These are phyloP conservation scores for Diglossa brunneiventris DNA, from an alignment of 2,113 vertebrate species.

Conservation along the genomic window DNA sequence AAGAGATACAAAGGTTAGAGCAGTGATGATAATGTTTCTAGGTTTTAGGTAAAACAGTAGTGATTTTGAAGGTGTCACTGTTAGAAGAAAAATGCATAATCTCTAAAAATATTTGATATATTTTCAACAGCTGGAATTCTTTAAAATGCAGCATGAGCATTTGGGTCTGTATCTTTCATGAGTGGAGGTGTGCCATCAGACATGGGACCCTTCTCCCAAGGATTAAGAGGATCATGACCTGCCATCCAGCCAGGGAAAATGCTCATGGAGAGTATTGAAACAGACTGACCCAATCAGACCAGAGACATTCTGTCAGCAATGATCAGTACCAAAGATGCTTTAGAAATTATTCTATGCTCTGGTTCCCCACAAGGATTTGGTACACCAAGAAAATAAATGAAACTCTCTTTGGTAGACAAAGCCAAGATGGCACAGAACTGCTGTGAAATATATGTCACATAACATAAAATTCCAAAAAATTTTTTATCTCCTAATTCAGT, in stretches of 20 bases:
- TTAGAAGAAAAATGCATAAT: not conserved
- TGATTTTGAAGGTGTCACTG: not conserved
- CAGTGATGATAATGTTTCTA: not conserved
- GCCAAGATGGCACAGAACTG: not conserved
- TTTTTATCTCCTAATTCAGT: not conserved
- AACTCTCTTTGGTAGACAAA: not conserved
- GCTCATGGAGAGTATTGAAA: not conserved
- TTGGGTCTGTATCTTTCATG: not conserved
- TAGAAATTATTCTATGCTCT: not conserved
- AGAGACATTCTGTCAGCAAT: not conserved
- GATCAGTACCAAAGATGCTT: not conserved
- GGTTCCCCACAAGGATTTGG: accelerated
- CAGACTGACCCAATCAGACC: not conserved
- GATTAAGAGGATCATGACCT: not conserved
- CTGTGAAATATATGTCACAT: not conserved
- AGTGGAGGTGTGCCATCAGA: not conserved
- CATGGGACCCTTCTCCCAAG: not conserved
- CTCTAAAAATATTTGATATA: not conserved
- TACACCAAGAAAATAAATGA: not conserved
- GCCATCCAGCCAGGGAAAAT: not conserved
- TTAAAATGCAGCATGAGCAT: not conserved
- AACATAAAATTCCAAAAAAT: not conserved
- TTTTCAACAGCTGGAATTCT: not conserved
- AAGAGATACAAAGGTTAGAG: not conserved
- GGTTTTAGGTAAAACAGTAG: not conserved